These are phyloP conservation scores for Tuta absoluta DNA, from an alignment of 2,888 invertebrate genomes.

Conservation along the genomic window DNA sequence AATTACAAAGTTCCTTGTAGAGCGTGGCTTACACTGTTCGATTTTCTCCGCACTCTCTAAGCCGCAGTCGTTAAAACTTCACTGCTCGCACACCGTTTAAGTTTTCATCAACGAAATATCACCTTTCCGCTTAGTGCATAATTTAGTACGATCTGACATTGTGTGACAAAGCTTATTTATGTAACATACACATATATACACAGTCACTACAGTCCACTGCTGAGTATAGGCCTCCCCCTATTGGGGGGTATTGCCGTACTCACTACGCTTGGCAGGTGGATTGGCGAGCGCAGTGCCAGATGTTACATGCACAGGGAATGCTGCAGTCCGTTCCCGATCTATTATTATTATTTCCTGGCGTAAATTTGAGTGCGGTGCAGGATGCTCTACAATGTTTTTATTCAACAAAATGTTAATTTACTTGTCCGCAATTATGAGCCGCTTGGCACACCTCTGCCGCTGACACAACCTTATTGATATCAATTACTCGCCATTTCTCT, in stretches of 20 bases:
- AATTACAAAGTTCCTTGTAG: slow-evolving; percentile 45
- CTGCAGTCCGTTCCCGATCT: too few relatives aligned
- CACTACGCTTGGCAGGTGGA: too few relatives aligned
- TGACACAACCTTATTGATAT: slow-evolving; percentile 67
- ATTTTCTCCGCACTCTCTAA: slow-evolving; percentile 47
- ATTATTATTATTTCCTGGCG: too few relatives aligned
- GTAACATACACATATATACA: neutral
- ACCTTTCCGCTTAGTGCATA: slow-evolving; percentile 39
- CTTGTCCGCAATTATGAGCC: slow-evolving; percentile 53
- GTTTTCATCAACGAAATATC: slow-evolving; percentile 51
- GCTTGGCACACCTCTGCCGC: slow-evolving; percentile 53
- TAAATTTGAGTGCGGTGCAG: slow-evolving; percentile 1
- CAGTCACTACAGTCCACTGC: too few relatives aligned
- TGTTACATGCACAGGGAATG: too few relatives aligned
- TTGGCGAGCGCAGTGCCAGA: too few relatives aligned
- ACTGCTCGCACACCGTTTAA: slow-evolving; percentile 50
- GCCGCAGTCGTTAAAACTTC: slow-evolving; percentile 61
- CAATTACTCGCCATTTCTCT: slow-evolving; percentile 65
- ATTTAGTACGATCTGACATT: slow-evolving; percentile 34
- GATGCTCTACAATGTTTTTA: slow-evolving; percentile 25
- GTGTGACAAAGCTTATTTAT: slow-evolving; percentile 4
- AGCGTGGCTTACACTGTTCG: slow-evolving; percentile 43
- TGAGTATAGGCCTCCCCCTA: too few relatives aligned
- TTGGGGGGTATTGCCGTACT: too few relatives aligned
- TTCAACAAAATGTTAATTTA: slow-evolving; percentile 39